These are phyloP conservation scores for Rhopilema esculentum DNA, from an alignment of 30 jellyfish, hydroid and myxozoan species.

Conservation along the genomic window DNA sequence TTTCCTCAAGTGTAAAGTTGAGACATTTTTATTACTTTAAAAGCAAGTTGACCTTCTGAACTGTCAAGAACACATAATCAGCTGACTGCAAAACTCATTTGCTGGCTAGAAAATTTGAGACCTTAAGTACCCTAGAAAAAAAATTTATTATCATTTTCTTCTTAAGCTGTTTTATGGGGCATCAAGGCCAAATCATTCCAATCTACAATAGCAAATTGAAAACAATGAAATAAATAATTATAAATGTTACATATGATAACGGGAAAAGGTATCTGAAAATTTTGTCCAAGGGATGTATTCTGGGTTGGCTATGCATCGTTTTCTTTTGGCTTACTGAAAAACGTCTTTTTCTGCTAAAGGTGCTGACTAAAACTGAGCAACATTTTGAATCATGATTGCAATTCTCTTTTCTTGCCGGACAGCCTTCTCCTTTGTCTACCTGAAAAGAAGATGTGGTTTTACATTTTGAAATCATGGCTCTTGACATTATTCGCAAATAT, in stretches of 20 bases:
- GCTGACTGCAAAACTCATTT: too few species aligned
- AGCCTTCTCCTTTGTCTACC: not conserved
- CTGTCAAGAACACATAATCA: too few species aligned
- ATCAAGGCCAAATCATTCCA: too few species aligned
- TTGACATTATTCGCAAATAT: too few species aligned
- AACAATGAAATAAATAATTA: not conserved
- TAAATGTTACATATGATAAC: not conserved
- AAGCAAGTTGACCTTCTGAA: too few species aligned
- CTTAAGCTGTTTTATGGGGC: too few species aligned
- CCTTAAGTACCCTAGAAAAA: too few species aligned
- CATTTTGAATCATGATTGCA: not conserved
- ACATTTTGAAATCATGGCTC: not conserved
- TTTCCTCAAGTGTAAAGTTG: too few species aligned
- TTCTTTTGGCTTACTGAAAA: not conserved
- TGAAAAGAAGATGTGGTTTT: not conserved
- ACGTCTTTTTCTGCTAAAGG: not conserved
- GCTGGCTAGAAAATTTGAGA: too few species aligned
- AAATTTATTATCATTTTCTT: too few species aligned
- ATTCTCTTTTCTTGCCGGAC: not conserved
- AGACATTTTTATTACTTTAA: too few species aligned
- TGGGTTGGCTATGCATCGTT: not conserved
- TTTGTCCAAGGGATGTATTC: not conserved
- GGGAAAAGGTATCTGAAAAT: conserved; percentile 12
- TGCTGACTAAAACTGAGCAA: not conserved
- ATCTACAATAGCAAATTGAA: not conserved